Conservation (phyloP, 2,888 invertebrate species). For the Agrilus mali region DNA sequence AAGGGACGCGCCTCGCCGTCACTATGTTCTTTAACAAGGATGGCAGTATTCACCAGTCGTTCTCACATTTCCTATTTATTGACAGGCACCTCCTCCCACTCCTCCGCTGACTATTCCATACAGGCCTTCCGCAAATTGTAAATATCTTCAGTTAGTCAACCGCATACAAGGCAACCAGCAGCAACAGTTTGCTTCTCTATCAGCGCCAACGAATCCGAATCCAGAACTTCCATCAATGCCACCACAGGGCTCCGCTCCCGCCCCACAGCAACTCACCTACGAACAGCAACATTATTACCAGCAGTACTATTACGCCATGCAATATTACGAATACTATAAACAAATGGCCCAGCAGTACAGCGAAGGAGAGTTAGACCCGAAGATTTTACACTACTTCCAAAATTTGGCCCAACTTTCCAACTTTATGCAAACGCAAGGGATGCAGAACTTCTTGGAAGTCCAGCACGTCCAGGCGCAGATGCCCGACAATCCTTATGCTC, state of each 20-base stretch:
- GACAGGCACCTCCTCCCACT: conserved; percentile 35
- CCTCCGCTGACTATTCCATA: conserved; percentile 52
- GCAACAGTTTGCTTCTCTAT: conserved; percentile 2
- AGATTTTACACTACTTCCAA: neutral
- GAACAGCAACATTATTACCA: conserved; percentile 29
- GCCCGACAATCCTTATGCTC: conserved; percentile 28
- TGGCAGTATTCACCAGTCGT: no score
- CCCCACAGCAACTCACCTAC: conserved; percentile 24
- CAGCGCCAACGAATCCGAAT: conserved; percentile 26
- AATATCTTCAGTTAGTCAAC: conserved; percentile 77
- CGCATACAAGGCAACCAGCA: conserved; percentile 51
- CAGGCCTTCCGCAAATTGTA: conserved; percentile 74
- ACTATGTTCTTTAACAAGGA: no score
- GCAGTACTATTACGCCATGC: conserved; percentile 30
- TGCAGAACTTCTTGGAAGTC: conserved; percentile 16
- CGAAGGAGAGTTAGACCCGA: no score
- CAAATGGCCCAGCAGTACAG: conserved; percentile 23
- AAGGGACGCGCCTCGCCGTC: no score
- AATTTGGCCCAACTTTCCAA: neutral
- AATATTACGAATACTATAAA: conserved; percentile 33
- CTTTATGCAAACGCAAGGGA: conserved; percentile 15
- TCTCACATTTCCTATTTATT: conserved; percentile 14
- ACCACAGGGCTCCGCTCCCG: conserved; percentile 30
- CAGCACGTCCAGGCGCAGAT: conserved; percentile 26
- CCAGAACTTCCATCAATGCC: conserved; percentile 35